These are phyloP conservation scores for Polietes domitor DNA, from an alignment of 2,888 invertebrate genomes.

Conservation along the genomic window DNA sequence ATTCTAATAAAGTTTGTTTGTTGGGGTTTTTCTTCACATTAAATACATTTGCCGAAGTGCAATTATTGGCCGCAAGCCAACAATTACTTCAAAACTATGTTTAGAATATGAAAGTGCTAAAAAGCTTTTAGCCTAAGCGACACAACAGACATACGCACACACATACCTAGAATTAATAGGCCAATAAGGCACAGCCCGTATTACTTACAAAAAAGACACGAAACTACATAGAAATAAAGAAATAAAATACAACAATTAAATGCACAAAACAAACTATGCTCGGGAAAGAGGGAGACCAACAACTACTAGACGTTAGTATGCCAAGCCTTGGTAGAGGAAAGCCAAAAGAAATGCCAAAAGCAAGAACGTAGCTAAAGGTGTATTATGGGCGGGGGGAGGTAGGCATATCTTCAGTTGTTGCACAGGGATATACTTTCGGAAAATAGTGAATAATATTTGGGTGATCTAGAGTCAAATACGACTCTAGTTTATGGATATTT, in stretches of 20 bases:
- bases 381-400: not conserved
- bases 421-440: not conserved
- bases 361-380: not conserved
- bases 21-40: constrained; percentile 48
- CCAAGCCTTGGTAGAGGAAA: constrained; percentile 68
- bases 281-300: not conserved
- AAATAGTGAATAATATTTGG: too few species aligned
- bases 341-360: constrained; percentile 62
- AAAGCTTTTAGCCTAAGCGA: constrained; percentile 66
- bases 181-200: constrained; percentile 67
- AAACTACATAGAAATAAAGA: constrained; percentile 67
- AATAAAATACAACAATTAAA: constrained; percentile 56
- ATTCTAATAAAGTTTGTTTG: not conserved
- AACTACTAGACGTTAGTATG: constrained; percentile 57
- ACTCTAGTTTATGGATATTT: too few species aligned
- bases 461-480: too few species aligned
- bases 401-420: not conserved
- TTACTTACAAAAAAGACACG: constrained; percentile 37
- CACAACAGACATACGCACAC: constrained; percentile 61
- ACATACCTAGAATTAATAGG: constrained; percentile 62
- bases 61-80: constrained; percentile 58
- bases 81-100: constrained; percentile 54
- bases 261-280: constrained; percentile 16
- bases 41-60: constrained; percentile 18
- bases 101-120: constrained; percentile 65